Evolutionary conservation across 2,113 vertebrate species (phyloP).

Genomic region (Drymodes brunneopygia): DNA sequence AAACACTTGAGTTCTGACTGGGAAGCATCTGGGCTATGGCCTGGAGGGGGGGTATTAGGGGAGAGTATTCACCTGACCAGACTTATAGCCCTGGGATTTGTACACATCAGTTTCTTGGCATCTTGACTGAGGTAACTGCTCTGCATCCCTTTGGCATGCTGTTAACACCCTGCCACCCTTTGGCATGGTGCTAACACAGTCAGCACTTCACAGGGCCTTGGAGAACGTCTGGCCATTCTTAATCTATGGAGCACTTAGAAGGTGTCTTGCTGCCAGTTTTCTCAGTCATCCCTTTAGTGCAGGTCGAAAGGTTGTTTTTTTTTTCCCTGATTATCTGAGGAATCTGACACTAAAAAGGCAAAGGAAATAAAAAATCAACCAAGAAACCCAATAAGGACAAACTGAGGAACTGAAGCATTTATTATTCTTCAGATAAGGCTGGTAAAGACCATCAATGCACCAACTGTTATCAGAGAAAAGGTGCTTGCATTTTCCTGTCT

Average conservation of each 20-base stretch:
- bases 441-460: not conserved
- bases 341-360: not conserved
- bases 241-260: not conserved
- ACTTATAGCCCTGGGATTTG: not conserved
- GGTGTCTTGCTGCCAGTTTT: not conserved
- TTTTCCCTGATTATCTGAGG: not conserved
- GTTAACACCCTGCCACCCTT: not conserved
- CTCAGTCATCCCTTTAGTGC: not conserved
- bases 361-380: not conserved
- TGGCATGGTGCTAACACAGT: not conserved
- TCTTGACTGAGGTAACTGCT: not conserved
- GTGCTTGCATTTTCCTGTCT: constrained; percentile 24
- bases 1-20: accelerated
- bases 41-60: not conserved
- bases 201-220: not conserved
- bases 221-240: not conserved
- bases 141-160: not conserved
- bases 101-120: not conserved
- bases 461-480: not conserved
- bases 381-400: not conserved
- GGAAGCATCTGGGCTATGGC: not conserved
- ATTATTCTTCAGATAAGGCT: constrained; percentile 38
- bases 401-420: constrained; percentile 20
- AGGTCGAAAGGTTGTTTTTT: not conserved
- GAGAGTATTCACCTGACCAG: not conserved